Base-by-base conservation (phyloP, 2,888 invertebrate species). In the Mythimna loreyi region DNA sequence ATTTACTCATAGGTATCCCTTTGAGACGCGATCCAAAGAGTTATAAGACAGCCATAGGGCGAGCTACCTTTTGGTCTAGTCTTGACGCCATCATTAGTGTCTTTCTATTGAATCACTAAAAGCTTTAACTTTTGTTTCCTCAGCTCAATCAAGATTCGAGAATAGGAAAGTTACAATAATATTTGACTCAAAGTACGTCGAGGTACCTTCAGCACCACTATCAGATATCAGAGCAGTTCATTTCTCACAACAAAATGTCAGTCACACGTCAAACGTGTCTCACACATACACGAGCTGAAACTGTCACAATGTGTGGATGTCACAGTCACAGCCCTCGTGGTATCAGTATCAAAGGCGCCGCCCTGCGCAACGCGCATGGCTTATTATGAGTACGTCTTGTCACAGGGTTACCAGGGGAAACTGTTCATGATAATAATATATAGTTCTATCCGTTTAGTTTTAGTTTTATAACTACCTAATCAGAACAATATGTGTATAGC, bases 271-370 rank as follows among this genome's bases (percentile, higher is more conserved):
- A 73, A 45, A 59, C 19, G n/a, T 45, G 45, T 62, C 40, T 55
- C 52, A 59, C 33, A 47, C 49, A 67, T 36, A 59, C 55, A 43
- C 11, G 19, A 43, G 16, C 21, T 45, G 50, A 60, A 36, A 8
- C 45, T 72, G 76, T 76, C 67, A 67, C 80, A 72, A 71, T 71
- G 62, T 62, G 58, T 67, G 59, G 58, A 33, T 58, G 81, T 71
- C 53, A 49, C 70, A 69, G 62, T 71, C 52, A 40, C 70, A 69
- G 60, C 75, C 64, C 71, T 71, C 68, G 72, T 60, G 77, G 85
- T 85, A 76, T 88, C 83, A 23, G 61, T 88, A 75, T 87, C 89
- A 89, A 89, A 89, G 86, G 74, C 67, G 71, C 87, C 88, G 88
- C 85, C 73, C 79, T 83, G 67, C 80, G 52, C 75, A 57, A 40